Conservation (phyloP, 2,797 vertebrate species). For the Enteromius anoplus region DNA sequence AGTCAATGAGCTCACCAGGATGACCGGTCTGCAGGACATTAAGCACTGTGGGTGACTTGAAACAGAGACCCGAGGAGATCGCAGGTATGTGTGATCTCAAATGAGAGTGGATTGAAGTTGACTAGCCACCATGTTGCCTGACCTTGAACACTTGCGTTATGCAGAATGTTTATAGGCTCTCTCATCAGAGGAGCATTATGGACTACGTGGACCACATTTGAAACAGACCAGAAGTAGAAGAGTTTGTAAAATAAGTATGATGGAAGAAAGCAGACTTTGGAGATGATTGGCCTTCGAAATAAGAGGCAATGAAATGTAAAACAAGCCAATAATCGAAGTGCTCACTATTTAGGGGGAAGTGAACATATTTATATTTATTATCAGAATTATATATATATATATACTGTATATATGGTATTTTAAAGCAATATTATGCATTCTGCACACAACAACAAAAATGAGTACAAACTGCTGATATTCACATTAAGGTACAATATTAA, state of each 20-base stretch:
- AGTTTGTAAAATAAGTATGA: background rate
- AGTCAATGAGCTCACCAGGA: constrained; percentile 27
- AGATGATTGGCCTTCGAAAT: constrained; percentile 5
- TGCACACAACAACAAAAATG: background rate
- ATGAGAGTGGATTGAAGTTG: constrained; percentile 17
- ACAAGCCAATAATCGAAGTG: background rate
- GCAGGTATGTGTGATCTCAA: constrained; percentile 1
- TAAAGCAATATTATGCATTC: too few species aligned
- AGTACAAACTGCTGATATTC: background rate
- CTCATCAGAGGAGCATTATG: background rate
- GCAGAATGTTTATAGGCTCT: background rate
- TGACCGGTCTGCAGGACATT: constrained; percentile 32
- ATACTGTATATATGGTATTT: too few species aligned
- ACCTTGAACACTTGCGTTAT: constrained; percentile 15
- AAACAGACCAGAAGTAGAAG: constrained; percentile 7
- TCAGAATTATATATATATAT: too few species aligned
- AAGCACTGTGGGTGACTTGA: constrained; percentile 9
- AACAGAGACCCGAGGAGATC: background rate
- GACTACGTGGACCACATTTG: background rate
- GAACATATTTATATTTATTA: too few species aligned
- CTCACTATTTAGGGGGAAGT: background rate
- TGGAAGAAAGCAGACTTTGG: background rate
- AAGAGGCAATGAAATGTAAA: background rate
- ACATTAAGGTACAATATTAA: background rate
- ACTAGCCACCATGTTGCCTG: constrained; percentile 5